Evolutionary conservation across 2,888 invertebrate genomes (phyloP).

Genomic region (Pelosia muscerda): DNA sequence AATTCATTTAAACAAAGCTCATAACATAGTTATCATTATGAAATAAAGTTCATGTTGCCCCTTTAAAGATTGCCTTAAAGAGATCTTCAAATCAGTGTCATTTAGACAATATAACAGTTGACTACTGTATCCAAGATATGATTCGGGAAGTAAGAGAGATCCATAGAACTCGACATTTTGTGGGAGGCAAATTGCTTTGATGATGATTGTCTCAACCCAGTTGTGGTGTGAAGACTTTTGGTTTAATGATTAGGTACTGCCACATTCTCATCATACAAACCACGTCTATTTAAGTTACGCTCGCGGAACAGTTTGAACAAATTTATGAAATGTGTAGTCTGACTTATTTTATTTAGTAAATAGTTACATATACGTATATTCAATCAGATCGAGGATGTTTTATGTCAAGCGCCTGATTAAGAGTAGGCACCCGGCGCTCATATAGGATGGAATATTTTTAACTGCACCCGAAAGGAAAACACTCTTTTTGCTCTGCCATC

Average conservation of each 20-base stretch:
- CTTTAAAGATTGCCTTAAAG: too few species aligned
- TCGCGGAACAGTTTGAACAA: constrained; percentile 3
- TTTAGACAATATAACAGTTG: background rate
- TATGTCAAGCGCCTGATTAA: too few species aligned
- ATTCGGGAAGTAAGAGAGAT: background rate
- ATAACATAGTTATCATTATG: too few species aligned
- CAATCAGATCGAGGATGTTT: too few species aligned
- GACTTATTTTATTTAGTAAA: background rate
- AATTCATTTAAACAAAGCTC: too few species aligned
- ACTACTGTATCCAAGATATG: background rate
- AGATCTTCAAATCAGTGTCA: too few species aligned
- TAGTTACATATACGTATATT: too few species aligned
- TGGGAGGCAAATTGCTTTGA: constrained; percentile 7
- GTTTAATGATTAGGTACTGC: constrained; percentile 5
- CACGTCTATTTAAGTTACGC: constrained; percentile 8
- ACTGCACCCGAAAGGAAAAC: too few species aligned
- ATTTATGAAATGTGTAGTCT: background rate
- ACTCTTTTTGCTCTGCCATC: too few species aligned
- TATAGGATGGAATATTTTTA: too few species aligned
- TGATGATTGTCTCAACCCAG: constrained; percentile 11
- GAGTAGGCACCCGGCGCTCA: too few species aligned
- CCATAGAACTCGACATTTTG: background rate
- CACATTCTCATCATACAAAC: constrained; percentile 11
- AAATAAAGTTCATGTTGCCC: too few species aligned
- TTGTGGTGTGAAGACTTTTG: background rate